Conservation (phyloP, 2,888 invertebrate species). For the Drosophila anomelani region DNA sequence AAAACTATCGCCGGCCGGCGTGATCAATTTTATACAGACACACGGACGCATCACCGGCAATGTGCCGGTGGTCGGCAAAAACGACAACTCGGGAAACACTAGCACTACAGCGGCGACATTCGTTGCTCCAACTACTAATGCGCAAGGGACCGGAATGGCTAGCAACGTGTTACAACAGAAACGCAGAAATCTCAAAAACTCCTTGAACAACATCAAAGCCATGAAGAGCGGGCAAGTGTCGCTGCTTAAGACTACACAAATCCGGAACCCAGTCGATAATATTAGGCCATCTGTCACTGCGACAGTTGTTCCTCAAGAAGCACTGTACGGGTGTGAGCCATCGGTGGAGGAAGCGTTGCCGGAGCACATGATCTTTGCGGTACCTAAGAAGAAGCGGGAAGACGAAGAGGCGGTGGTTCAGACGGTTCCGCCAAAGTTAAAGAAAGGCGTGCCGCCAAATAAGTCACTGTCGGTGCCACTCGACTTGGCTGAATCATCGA, state of each 20-base stretch:
- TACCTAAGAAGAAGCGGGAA: slow-evolving; percentile 68
- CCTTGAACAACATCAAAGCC: slow-evolving; percentile 76
- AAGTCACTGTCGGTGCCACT: slow-evolving; percentile 14
- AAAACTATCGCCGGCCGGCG: slow-evolving; percentile 67
- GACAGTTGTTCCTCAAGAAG: slow-evolving; percentile 52
- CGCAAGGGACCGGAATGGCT: slow-evolving; percentile 39
- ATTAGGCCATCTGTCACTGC: slow-evolving; percentile 55
- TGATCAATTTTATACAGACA: slow-evolving; percentile 76
- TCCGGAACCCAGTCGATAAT: slow-evolving; percentile 31
- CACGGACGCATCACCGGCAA: slow-evolving; percentile 72
- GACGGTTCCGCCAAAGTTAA: slow-evolving; percentile 37
- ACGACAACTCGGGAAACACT: slow-evolving; percentile 30
- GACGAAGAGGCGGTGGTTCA: slow-evolving; percentile 42
- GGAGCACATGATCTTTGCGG: slow-evolving; percentile 72
- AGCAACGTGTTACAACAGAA: slow-evolving; percentile 77
- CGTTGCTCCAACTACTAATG: slow-evolving; percentile 4
- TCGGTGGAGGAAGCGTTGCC: slow-evolving; percentile 70
- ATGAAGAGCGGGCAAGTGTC: slow-evolving; percentile 78
- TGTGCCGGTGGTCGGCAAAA: slow-evolving; percentile 52
- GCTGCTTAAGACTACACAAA: slow-evolving; percentile 72
- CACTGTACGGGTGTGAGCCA: slow-evolving; percentile 53
- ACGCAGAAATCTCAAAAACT: slow-evolving; percentile 78
- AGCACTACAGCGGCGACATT: slow-evolving; percentile 26
- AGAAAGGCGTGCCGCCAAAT: slow-evolving; percentile 41
- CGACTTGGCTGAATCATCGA: slow-evolving; percentile 39